Evolutionary conservation across 2,797 vertebrate species (phyloP), one percentile per base, ranked within the genome.

Genomic region (Argya squamiceps): DNA sequence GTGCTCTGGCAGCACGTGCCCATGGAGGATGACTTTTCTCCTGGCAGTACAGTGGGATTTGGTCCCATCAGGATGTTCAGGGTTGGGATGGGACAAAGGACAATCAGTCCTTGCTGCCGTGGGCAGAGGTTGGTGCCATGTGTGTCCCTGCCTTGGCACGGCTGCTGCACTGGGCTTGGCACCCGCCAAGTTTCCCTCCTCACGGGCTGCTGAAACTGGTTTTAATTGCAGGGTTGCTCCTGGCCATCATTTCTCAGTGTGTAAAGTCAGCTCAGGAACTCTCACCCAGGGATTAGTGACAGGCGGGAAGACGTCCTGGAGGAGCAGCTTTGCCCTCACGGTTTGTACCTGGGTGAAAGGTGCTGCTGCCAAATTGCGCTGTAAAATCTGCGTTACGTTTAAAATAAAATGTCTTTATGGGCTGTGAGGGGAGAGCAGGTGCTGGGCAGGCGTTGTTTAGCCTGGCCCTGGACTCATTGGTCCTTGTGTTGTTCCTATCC

Each of bases 331-430:
- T 75, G 74, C 76, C 65, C 0, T 10, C 29, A 5, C 27, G 10
- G 79, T 49, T 89, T 87, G 84, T 91, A 87, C 87, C 87, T 43
- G 92, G 93, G 88, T 78, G 79, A 91, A 93, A 91, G 94, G 68
- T 34, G 56, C 62, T 77, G 77, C 80, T 36, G 47, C 3, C 2
- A 36, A 84, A 78, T 92, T 71, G 53, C 4, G 0, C 84, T 76
- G 14, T 84, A 93, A 81, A 93, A 89, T 81, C 55, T 23, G 41
- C 37, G 71, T 13, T 44, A 29, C 0, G 3, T 81, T 95, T 73
- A 52, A 84, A 92, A 88, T 88, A 41, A 96, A 92, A 92, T 14
- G 9, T 15, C 84, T 94, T 92, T 92, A 93, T 30, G 75, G 91
- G 91, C 63, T 69, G n/a, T 3, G 6, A 70, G 84, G 43, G 50